These are phyloP conservation scores for Rhingia rostrata DNA, from an alignment of 2,888 invertebrate genomes.

Conservation along the genomic window DNA sequence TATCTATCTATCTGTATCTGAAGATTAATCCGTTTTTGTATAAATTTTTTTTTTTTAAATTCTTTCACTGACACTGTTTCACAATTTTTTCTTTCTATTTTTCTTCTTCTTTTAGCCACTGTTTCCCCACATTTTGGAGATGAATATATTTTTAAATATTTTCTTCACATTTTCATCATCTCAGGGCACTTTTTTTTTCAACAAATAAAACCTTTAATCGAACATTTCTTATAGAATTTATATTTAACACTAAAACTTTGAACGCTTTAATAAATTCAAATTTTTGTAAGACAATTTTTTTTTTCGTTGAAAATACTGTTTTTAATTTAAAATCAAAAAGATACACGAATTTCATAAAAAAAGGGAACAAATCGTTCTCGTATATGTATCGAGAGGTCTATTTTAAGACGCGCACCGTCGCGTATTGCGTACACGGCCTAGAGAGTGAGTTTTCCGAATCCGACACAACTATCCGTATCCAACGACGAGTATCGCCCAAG, in stretches of 20 bases:
- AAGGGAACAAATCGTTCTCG: constrained; percentile 43
- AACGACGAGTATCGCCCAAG: constrained; percentile 63
- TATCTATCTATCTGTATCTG: constrained; percentile 21
- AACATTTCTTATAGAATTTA: not conserved
- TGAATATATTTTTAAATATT: constrained; percentile 63
- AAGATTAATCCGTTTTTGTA: constrained; percentile 54
- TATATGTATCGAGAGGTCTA: constrained; percentile 61
- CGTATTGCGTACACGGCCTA: constrained; percentile 65
- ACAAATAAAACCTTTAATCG: not conserved
- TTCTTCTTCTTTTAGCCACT: constrained; percentile 52
- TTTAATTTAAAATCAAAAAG: constrained; percentile 22
- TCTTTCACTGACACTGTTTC: constrained; percentile 60
- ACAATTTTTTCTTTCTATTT: constrained; percentile 53
- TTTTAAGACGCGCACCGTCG: constrained; percentile 68
- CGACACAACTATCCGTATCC: constrained; percentile 55
- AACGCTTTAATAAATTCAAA: no score
- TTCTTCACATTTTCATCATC: constrained; percentile 61
- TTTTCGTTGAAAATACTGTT: no score
- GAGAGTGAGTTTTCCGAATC: constrained; percentile 55
- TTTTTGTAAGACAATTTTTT: no score
- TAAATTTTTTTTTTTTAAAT: constrained; percentile 41
- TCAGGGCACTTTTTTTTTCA: constrained; percentile 32
- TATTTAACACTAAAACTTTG: no score
- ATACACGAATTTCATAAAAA: constrained; percentile 35
- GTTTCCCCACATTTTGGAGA: constrained; percentile 73